Conservation (phyloP, 2,888 invertebrate genomes). For the Idaea straminata region DNA sequence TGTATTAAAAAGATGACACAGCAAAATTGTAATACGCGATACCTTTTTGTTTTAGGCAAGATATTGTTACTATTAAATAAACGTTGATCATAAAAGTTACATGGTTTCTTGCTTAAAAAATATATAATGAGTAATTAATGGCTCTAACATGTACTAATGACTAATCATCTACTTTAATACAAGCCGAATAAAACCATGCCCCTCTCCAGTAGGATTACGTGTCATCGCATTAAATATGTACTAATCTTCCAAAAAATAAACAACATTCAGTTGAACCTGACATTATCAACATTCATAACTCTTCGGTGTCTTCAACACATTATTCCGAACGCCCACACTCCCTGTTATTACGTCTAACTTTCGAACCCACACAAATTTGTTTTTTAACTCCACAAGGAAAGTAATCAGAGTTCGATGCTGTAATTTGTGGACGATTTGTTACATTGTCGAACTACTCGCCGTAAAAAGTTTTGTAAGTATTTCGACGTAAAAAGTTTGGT, state of each 20-base stretch:
- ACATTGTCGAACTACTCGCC: background rate
- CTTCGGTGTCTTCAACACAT: background rate
- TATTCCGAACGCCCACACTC: background rate
- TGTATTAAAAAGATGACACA: no score
- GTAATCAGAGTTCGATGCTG: background rate
- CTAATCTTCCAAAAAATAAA: background rate
- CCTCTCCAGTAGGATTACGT: background rate
- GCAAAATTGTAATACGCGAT: no score
- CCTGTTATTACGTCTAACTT: background rate
- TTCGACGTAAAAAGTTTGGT: no score
- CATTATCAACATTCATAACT: background rate
- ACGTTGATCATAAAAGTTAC: no score
- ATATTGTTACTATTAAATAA: no score
- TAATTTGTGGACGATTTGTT: background rate
- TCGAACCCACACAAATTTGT: background rate
- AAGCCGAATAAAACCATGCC: background rate
- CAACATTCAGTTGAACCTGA: background rate
- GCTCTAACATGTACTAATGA: no score
- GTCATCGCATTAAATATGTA: background rate
- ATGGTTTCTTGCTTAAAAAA: no score
- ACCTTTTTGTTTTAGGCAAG: no score
- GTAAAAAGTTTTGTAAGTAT: no score
- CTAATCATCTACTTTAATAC: background rate
- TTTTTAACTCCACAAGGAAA: background rate
- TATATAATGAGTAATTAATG: no score